Evolutionary conservation across 2,797 vertebrate genomes (phyloP), one percentile per base, ranked within the genome.

Genomic region (Hafferia zeledoni): DNA sequence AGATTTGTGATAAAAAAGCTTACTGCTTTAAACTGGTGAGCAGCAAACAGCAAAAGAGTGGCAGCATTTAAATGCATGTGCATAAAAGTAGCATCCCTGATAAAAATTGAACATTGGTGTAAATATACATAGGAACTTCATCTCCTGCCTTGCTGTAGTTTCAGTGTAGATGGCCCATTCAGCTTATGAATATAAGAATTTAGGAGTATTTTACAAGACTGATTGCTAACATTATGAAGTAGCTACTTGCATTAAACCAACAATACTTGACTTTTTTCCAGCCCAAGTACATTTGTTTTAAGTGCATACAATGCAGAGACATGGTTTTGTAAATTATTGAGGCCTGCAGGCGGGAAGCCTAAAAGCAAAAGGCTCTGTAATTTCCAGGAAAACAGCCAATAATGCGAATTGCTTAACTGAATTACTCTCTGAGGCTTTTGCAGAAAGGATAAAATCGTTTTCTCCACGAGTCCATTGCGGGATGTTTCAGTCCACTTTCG

Each of bases 351-450:
- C 69, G 31, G 84, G 60, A 94, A 94, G 86, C 71, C 92, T 87
- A 64, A 95, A 95, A 96, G 94, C 88, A 90, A 77, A 93, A 63
- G 60, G 25, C 72, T 90, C 87, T 83, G 90, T 79, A 94, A 65
- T 96, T 97, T 97, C 96, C 95, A 96, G 93, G 91, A 95, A 92
- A 91, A 82, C 12, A 49, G 95, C 93, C 96, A 97, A 60, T 69
- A 92, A 74, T 10, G 46, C 27, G 35, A 77, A 55, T 91, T 96
- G 83, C 83, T 91, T 71, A 91, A 57, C 91, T 52, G 55, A 74
- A 11, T 47, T 87, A 46, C 70, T 89, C 83, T 65, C 82, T 5
- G 63, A 76, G 65, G 64, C 28, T 68, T 90, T 65, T 80, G 83
- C 49, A 35, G 56, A 7, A 30, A 50, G 81, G n/a, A 57, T 71